Evolutionary conservation across 2,113 vertebrate species (phyloP).

Genomic region (Tauraco erythrolophus): DNA sequence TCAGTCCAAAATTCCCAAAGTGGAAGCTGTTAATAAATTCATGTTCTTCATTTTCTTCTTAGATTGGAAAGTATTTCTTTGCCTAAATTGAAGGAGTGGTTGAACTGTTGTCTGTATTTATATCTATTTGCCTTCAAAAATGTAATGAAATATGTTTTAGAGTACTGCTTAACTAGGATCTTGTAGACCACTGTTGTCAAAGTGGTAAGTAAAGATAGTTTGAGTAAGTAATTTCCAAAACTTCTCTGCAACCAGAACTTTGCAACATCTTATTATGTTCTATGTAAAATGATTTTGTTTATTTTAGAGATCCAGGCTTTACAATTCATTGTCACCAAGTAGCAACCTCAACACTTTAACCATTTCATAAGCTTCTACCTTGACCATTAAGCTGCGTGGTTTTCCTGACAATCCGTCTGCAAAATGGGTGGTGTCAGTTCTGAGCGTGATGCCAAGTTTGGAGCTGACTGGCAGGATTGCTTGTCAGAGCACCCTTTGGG

Average conservation of each 20-base stretch:
- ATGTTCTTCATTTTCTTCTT: not conserved
- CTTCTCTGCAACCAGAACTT: not conserved
- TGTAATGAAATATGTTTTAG: not conserved
- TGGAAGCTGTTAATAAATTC: conserved; percentile 23
- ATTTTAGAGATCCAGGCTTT: not conserved
- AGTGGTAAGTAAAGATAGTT: not conserved
- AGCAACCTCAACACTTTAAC: not conserved
- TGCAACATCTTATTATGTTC: not conserved
- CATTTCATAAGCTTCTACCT: not conserved
- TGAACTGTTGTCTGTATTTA: not conserved
- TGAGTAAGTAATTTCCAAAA: not conserved
- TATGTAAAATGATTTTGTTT: not conserved
- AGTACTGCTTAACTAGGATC: not conserved
- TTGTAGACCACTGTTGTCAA: not conserved
- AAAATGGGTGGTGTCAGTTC: not conserved
- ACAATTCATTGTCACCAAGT: not conserved
- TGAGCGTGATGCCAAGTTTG: not conserved
- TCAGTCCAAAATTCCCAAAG: not conserved
- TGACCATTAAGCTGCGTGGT: not conserved
- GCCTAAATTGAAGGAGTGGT: not conserved
- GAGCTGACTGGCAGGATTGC: not conserved
- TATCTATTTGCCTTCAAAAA: conserved; percentile 27
- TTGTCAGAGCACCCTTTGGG: not conserved
- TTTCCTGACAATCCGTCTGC: not conserved
- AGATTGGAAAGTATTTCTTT: not conserved